phyloP scores from a whole-genome alignment of 2,113 vertebrate species.

The Mormoops blainvillei region DNA sequence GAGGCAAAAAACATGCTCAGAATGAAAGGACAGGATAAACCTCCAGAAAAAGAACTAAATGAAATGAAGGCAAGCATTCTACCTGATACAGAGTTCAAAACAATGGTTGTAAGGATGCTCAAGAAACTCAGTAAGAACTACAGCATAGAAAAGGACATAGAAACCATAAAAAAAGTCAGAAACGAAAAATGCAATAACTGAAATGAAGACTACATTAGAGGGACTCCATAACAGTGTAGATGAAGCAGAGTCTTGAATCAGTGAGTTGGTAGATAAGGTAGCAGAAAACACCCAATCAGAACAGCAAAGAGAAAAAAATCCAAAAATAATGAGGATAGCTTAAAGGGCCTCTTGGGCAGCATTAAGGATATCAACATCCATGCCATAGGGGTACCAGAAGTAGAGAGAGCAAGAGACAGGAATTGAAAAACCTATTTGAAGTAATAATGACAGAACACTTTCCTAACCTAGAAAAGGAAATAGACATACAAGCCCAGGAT shows the following conservation, averaged over 20 bases:
- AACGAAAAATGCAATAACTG: no score
- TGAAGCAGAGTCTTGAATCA: no score
- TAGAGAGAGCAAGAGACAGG: neutral
- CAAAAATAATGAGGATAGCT: no score
- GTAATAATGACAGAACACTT: neutral
- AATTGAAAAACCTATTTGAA: neutral
- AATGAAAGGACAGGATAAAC: no score
- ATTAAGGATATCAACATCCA: neutral
- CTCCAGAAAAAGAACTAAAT: no score
- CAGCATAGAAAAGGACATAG: neutral
- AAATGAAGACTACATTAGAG: no score
- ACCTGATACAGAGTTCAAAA: neutral
- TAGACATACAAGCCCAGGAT: no score
- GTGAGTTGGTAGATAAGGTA: no score
- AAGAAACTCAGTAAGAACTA: neutral
- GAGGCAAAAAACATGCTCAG: no score
- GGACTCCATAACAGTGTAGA: no score
- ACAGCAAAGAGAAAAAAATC: no score
- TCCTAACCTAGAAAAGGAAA: neutral
- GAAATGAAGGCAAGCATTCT: no score
- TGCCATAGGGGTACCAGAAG: neutral
- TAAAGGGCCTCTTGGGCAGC: neutral
- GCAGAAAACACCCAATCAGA: neutral
- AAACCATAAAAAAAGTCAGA: neutral
- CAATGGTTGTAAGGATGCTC: neutral